Evolutionary conservation across 2,113 vertebrate species (phyloP), one percentile per base, ranked within the genome.

Genomic region (Labeo rohita): DNA sequence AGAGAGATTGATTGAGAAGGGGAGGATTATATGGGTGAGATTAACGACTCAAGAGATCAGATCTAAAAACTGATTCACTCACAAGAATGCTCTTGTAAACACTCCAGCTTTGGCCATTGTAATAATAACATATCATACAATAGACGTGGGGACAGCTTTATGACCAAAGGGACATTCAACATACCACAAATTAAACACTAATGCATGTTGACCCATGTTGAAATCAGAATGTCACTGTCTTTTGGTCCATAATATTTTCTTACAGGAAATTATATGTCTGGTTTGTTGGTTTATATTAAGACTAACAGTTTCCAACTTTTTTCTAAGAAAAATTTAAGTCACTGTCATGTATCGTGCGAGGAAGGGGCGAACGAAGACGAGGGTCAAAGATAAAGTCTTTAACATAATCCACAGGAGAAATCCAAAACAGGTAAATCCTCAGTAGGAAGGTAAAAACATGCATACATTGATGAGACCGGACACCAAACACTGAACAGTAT

Each of bases 21-120:
- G 90, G 81, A 11, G 87, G 92, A 93, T 93, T 92, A 90, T 73
- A 43, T 50, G 66, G 66, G 65, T 45, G 45, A 89, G 89, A 75
- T 92, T 91, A 88, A 89, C 4, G 18, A 90, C 81, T 85, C 23
- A 87, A 52, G 84, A 85, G 52, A 85, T 87, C 85, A 87, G 73
- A 73, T 84, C 76, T 70, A 61, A 87, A 85, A 56, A 73, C 65
- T 66, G 47, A 87, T 84, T 85, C 79, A 13, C n/a, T 77, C 18
- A 52, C 8, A 80, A 70, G 70, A 72, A 80, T 52, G 3, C 45
- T 68, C 80, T 76, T 10, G 49, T 56, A 16, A 50, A 61, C 63
- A 21, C 39, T 66, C 7, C 23, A 77, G 52, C 49, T 73, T 79
- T 36, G 13, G 28, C 39, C n/a, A 39, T 45, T 11, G 18, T 36